Conservation (phyloP, 2,113 vertebrate genomes). For the Clarias macrocephalus region DNA sequence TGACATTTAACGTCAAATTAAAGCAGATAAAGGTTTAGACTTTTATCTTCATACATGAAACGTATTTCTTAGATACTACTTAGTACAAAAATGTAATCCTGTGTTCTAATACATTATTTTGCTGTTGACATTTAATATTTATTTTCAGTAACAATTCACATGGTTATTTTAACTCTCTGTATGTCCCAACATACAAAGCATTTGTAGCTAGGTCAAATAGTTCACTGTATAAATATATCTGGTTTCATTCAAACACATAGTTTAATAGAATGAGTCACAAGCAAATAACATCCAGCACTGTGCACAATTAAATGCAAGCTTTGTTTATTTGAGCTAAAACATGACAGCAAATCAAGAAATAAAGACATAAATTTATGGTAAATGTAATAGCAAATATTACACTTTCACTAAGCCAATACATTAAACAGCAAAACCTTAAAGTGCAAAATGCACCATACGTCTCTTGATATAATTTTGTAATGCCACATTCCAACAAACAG, state of each 20-base stretch:
- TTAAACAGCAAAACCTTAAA: not conserved
- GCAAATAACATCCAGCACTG: conserved; percentile 24
- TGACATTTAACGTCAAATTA: conserved; percentile 61
- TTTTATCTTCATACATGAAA: conserved; percentile 18
- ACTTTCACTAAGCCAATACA: not conserved
- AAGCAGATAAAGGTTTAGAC: conserved; percentile 23
- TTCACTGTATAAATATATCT: not conserved
- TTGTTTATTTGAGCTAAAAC: conserved; percentile 15
- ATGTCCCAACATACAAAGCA: not conserved
- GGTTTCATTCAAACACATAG: not conserved
- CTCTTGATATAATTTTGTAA: not conserved
- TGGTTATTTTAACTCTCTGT: not conserved
- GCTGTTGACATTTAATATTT: conserved; percentile 36
- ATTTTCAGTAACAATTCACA: not conserved
- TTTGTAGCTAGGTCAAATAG: not conserved
- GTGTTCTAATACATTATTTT: not conserved
- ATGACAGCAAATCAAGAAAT: not conserved
- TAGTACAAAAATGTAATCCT: conserved; percentile 58
- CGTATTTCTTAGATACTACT: conserved; percentile 39
- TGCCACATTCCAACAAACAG: not conserved
- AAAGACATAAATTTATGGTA: not conserved
- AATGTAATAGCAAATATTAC: not conserved
- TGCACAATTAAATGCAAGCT: not conserved
- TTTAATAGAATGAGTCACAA: conserved; percentile 23
- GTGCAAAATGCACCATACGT: not conserved